phyloP scores from a whole-genome alignment of 1,140 invertebrate species.

The Copidosoma floridanum region DNA sequence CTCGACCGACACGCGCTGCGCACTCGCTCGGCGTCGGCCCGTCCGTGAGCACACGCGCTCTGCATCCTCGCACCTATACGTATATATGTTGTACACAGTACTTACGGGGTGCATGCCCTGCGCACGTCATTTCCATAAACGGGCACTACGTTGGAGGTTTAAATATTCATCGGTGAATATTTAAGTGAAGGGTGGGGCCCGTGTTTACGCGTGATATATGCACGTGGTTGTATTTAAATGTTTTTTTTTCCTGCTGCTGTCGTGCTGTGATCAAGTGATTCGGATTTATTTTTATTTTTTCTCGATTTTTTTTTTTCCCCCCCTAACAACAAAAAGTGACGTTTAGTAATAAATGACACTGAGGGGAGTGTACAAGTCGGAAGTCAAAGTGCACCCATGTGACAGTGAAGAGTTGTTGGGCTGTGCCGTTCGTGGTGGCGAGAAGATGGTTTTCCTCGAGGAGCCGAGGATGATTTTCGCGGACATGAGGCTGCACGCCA shows the following conservation, averaged over 20 bases:
- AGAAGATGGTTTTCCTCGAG: slow-evolving; percentile 55
- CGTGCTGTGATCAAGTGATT: no score
- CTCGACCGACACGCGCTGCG: slow-evolving; percentile 26
- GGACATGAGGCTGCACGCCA: slow-evolving; percentile 53
- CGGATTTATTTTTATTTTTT: background rate
- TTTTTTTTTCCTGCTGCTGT: no score
- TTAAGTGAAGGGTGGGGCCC: no score
- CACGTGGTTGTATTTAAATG: no score
- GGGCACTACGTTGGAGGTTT: no score
- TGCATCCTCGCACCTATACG: no score
- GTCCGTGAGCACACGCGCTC: slow-evolving; percentile 34
- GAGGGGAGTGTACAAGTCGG: no score
- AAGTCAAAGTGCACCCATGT: slow-evolving; percentile 35
- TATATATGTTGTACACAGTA: background rate
- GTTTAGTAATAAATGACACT: no score
- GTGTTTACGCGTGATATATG: no score
- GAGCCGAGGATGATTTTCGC: slow-evolving; percentile 55
- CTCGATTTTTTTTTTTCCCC: background rate
- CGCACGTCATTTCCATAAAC: no score
- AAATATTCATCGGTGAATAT: slow-evolving; percentile 28
- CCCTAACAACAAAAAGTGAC: no score
- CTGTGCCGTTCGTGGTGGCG: background rate
- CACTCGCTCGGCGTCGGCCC: slow-evolving; percentile 49
- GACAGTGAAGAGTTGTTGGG: slow-evolving; percentile 30
- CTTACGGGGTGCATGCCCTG: no score